Conservation (phyloP, 2,888 invertebrate species). For the Lissonota sp. region DNA sequence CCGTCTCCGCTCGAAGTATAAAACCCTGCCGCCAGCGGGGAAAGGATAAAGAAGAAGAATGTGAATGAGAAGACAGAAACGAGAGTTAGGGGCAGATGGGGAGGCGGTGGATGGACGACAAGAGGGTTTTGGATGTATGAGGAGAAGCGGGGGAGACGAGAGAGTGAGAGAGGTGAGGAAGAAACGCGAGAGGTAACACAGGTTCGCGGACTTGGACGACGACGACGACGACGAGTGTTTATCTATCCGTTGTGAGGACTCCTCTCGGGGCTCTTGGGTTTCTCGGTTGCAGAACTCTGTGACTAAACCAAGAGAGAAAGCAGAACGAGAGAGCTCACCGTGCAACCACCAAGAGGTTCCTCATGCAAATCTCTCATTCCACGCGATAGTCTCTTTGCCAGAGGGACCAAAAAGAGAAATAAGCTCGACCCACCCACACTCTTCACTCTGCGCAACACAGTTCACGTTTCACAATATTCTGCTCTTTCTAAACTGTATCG, state of each 20-base stretch:
- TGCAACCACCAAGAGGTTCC: conserved; percentile 49
- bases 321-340: conserved; percentile 18
- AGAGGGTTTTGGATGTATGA: background rate
- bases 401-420: conserved; percentile 24
- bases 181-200: conserved; percentile 59
- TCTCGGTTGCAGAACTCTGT: conserved; percentile 39
- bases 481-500: conserved; percentile 26
- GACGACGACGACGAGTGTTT: conserved; percentile 56
- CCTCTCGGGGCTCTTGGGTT: conserved; percentile 31
- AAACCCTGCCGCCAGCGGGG: conserved; percentile 37
- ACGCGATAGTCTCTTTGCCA: conserved; percentile 43
- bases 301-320: conserved; percentile 27
- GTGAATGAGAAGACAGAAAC: conserved; percentile 32
- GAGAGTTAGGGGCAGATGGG: background rate
- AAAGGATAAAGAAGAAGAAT: conserved; percentile 42
- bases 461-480: conserved; percentile 29
- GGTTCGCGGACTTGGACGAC: conserved; percentile 38
- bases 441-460: conserved; percentile 14
- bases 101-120: background rate
- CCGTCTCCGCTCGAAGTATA: conserved; percentile 27
- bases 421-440: conserved; percentile 28
- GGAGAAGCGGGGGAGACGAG: background rate
- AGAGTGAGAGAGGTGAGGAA: conserved; percentile 10
- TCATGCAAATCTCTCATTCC: conserved; percentile 60
- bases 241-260: conserved; percentile 58